phyloP scores from a whole-genome alignment of 2,113 vertebrate species.

The Triplophysa rosa region DNA sequence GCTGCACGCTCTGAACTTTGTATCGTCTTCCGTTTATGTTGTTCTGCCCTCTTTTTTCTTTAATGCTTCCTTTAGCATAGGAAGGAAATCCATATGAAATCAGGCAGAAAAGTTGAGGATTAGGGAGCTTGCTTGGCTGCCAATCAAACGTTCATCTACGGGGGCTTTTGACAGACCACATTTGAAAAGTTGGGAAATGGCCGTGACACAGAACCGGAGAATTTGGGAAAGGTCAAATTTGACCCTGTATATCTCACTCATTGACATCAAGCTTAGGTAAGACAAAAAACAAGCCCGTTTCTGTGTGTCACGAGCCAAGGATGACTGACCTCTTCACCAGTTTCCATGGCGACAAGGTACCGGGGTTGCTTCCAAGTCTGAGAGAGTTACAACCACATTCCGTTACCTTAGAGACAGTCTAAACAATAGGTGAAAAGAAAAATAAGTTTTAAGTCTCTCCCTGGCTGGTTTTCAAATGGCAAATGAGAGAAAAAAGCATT shows the following conservation, averaged over 20 bases:
- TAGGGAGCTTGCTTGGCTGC: neutral
- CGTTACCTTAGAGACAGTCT: conserved; percentile 6
- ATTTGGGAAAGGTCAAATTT: conserved; percentile 2
- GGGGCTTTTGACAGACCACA: neutral
- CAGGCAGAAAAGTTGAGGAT: conserved; percentile 27
- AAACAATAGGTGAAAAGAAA: neutral
- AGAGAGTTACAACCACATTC: conserved; percentile 9
- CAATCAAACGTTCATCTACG: conserved; percentile 17
- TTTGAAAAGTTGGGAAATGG: neutral
- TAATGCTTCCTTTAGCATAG: conserved; percentile 34
- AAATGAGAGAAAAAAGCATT: neutral
- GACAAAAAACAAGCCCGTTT: neutral
- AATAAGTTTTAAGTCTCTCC: neutral
- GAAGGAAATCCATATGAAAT: conserved; percentile 66
- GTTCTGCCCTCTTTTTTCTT: neutral
- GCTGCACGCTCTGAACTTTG: conserved; percentile 30
- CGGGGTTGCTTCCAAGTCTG: neutral
- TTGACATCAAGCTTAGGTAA: neutral
- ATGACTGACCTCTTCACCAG: conserved; percentile 6
- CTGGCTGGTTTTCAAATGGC: neutral
- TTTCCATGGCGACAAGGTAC: conserved; percentile 12
- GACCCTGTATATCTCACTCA: neutral
- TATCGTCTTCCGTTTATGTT: conserved; percentile 29
- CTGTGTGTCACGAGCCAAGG: neutral
- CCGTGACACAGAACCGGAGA: neutral